Conservation (phyloP, 2,888 invertebrate species). For the Morinoia aosen region DNA sequence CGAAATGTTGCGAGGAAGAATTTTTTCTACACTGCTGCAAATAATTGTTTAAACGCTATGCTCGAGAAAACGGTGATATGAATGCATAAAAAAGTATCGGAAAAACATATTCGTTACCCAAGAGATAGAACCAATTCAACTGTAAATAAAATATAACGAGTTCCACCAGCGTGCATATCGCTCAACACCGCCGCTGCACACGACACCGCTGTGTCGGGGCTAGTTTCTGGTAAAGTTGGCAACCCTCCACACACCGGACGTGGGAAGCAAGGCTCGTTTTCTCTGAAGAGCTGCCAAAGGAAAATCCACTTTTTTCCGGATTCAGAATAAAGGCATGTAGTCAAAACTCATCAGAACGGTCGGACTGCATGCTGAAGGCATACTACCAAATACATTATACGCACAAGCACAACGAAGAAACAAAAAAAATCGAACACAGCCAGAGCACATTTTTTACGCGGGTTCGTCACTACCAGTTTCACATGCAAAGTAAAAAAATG, state of each 20-base stretch:
- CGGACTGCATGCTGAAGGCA: neutral
- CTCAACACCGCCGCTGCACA: too few species aligned
- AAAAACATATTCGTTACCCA: neutral
- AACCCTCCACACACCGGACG: neutral
- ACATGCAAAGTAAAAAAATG: neutral
- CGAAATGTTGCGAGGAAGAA: too few species aligned
- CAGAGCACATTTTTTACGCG: neutral
- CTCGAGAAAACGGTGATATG: neutral
- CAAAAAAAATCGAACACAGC: neutral
- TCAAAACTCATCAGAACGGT: neutral
- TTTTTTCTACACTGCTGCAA: too few species aligned
- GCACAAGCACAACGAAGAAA: neutral
- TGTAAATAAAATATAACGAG: neutral
- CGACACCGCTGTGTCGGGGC: neutral
- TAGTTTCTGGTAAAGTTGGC: neutral
- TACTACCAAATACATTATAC: neutral
- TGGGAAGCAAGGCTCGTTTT: neutral
- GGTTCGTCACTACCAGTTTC: neutral
- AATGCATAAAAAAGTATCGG: neutral
- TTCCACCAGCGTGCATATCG: neutral
- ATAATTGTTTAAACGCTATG: too few species aligned
- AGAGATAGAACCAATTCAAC: neutral
- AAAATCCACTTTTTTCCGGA: slow-evolving; percentile 1
- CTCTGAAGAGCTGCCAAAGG: neutral
- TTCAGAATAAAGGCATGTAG: neutral